Percentiles rank a stretch among this genome's conserved stretches.
phyloP scores from a whole-genome alignment of 92 coral and sea anemone species.

The Parazoanthus atlanticus region DNA sequence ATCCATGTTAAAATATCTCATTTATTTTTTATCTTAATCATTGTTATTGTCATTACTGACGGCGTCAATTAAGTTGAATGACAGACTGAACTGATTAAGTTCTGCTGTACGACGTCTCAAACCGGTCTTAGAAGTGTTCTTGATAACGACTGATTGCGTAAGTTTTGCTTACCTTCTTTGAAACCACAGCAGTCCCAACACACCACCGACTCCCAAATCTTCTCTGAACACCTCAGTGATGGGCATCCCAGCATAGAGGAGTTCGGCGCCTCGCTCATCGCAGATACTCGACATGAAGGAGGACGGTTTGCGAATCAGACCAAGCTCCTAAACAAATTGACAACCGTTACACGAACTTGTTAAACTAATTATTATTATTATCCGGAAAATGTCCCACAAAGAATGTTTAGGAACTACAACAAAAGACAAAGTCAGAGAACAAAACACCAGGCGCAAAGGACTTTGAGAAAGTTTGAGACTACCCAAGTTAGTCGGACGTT shows the following conservation, averaged over 20 bases:
- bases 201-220: conserved; percentile 95
- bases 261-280: conserved; percentile 98
- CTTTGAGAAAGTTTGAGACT: too few relatives aligned
- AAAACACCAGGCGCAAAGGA: too few relatives aligned
- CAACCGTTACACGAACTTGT: not conserved
- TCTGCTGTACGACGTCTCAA: not conserved
- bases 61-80: too few relatives aligned
- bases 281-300: conserved; percentile 99
- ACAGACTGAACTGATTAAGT: too few relatives aligned
- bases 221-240: conserved; percentile 98
- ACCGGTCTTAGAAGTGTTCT: not conserved
- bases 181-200: conserved; percentile 96
- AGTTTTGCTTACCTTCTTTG: conserved; percentile 75
- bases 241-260: conserved; percentile 98
- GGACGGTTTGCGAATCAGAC: conserved; percentile 97
- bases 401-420: too few relatives aligned
- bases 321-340: conserved; percentile 77
- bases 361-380: too few relatives aligned
- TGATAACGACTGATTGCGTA: not conserved
- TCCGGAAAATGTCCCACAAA: too few relatives aligned
- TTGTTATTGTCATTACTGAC: too few relatives aligned
- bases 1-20: too few relatives aligned
- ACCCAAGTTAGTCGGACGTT: too few relatives aligned
- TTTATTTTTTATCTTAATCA: too few relatives aligned
- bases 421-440: too few relatives aligned